Base-by-base conservation (phyloP, 2,888 invertebrate species). In the Aleiodes leptofemur region DNA sequence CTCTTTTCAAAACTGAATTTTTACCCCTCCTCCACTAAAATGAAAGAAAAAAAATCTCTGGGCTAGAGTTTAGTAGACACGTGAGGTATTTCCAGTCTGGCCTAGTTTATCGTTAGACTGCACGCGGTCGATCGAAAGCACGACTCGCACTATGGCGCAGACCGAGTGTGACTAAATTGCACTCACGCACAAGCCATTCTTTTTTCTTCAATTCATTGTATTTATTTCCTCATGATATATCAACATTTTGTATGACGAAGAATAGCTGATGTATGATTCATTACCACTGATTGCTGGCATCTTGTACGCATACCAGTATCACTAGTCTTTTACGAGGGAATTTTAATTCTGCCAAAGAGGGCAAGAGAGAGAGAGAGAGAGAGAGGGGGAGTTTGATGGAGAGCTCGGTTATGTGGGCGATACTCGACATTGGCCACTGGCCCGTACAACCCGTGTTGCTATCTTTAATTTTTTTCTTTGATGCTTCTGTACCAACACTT, bases 11-110 rank as follows among this genome's bases (percentile, higher is more conserved):
- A 5, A 51, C 11, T 51, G 5, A 51, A 51, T 51, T 53, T 14
- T 43, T 7, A 43, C 43, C 43, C 43, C 9, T 9, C 9, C 11
- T 43, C 3, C 43, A 43, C 43, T 4, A 34, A 34, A 34, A 34
- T 34, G 4, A 34, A 31, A 5, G 31, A 31, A 43, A 43, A 71
- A n/a, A 74, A 74, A 64, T 72, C 59, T 64, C 69, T 69, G 68
- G 72, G 53, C 69, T 51, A 57, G 72, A 51, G 72, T 61, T 64
- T 72, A 69, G 75, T 72, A 59, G 71, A 64, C 74, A 69, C 59
- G 72, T 72, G 72, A 76, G 72, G 72, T 76, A 76, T 76, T 76
- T 76, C 72, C 75, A 76, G 72, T 76, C 59, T 76, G 75, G 75
- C 75, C 75, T 76, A 76, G 75, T 76, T 76, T 68, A 76, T 68